Evolutionary conservation across 2,888 invertebrate species (phyloP), one percentile per base, ranked within the genome.

Genomic region (Drosophila koepferae): DNA sequence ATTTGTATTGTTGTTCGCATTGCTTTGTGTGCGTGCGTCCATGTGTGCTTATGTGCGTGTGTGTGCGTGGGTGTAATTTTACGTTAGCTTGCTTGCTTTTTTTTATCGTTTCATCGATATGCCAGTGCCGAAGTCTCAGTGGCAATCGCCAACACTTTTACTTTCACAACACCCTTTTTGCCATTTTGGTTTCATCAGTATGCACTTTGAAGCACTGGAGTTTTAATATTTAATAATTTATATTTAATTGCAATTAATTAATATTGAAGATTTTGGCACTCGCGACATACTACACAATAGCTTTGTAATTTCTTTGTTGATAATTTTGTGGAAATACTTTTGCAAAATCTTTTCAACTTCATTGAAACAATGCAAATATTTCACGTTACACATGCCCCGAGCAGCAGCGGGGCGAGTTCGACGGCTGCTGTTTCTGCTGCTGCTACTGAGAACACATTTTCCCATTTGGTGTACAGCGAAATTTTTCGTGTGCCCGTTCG

Each of bases 391-490:
- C 70, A 44, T 43, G 46, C 56, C 60, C 63, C 48, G 10, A 65
- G 28, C 71, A 71, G 61, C 63, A 64, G 72, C 44, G 63, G 62
- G 23, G 55, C 56, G 51, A 59, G 46, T 54, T 74, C 55, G 43
- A 44, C 59, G 64, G 68, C 68, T 76, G 74, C 80, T 77, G 79
- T 48, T 55, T 55, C 72, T 69, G 71, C 67, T 80, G 77, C 72
- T 70, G 71, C 67, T 76, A 12, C 55, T 40, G 64, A 71, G 71
- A 68, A 76, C 70, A 79, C 83, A 75, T 61, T 87, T 82, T 68
- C 56, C 72, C 77, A 81, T 81, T 85, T 91, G 88, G 91, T 91
- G 85, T 89, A 89, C 77, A 89, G 89, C 88, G 82, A 85, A 89
- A 82, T 82, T 90, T 89, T 84, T 74, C 87, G 82, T 81, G 48